Base-by-base conservation (phyloP, 37 sponge, comb jelly and placozoan genomes). In the Chondrilla cf. caribensis region DNA sequence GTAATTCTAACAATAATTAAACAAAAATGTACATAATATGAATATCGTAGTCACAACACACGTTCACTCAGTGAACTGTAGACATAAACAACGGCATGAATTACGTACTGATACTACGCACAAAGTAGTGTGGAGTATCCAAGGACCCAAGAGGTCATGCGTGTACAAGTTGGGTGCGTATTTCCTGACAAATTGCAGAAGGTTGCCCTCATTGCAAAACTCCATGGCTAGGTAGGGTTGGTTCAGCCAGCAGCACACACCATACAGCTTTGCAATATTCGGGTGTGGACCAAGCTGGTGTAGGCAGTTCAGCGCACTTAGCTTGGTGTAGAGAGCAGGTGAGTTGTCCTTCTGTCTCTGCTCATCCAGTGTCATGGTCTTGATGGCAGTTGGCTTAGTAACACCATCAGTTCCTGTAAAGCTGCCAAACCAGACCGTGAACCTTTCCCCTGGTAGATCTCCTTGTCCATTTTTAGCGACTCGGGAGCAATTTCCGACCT, bases 381-480 rank as follows among this genome's bases (percentile, higher is more conserved):
- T 73, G 24, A 73, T 37, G 15, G 76, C 76, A n/a, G 44, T 43
- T 21, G 2, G 38, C 9, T 6, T 38, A 22, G 21, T 15, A n/a
- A 38, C 9, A 18, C 76, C 76, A n/a, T 37, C 2, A 2, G 21
- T 24, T 40, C 15, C 24, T 39, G 76, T 43, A 73, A 38, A 73
- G 24, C 18, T 39, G 5, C 76, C 76, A 0, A 0, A 24, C 76
- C 76, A 73, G 19, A 73, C 25, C 25, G 24, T 37, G 40, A 43
- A 73, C 25, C 21, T 21, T 40, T 17, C 19, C 76, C 76, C 14
- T 73, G 41, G 14, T 73, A n/a, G 7, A 73, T 11, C 76, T 73
- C 76, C 76, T 73, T 8, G 22, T 73, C 76, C 76, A 73, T 73
- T 15, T 31, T 39, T 22, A 73, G 40, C 0, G 76, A 43, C 25